A percentile compares a stretch with the other conserved stretches of the same genome.
Conservation (phyloP, 2,113 vertebrate species). For the Vulpes vulpes region DNA sequence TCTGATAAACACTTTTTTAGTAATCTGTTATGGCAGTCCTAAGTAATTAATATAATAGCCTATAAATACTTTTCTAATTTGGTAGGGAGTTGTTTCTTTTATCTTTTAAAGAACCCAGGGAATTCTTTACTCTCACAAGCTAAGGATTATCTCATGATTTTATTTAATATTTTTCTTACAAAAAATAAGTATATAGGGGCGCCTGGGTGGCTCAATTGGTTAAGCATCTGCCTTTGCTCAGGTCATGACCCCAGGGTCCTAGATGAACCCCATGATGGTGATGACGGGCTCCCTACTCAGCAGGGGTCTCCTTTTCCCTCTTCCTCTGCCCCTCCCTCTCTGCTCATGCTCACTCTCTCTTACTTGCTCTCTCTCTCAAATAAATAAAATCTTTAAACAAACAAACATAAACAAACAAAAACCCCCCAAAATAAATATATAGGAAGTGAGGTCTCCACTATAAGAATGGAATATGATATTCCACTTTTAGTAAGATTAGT, state of each 20-base stretch:
- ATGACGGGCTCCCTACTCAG: not conserved
- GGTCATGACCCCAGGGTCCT: not conserved
- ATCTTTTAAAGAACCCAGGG: not conserved
- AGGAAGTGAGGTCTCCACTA: not conserved
- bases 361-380: not conserved
- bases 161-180: not conserved
- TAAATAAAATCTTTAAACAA: not conserved
- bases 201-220: not conserved
- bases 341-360: not conserved
- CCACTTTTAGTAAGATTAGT: not conserved
- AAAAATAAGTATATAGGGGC: not conserved
- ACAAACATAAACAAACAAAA: not conserved
- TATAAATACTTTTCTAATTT: not conserved
- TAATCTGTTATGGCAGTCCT: not conserved
- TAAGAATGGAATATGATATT: not conserved
- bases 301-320: not conserved
- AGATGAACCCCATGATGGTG: not conserved
- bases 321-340: not conserved
- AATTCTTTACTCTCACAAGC: not conserved
- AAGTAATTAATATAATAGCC: not conserved
- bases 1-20: not conserved
- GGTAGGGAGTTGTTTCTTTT: not conserved
- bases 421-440: not conserved
- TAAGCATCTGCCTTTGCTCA: not conserved
- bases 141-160: not conserved